Evolutionary conservation across 2,888 invertebrate species (phyloP).

Genomic region (Podotricha telesiphe): DNA sequence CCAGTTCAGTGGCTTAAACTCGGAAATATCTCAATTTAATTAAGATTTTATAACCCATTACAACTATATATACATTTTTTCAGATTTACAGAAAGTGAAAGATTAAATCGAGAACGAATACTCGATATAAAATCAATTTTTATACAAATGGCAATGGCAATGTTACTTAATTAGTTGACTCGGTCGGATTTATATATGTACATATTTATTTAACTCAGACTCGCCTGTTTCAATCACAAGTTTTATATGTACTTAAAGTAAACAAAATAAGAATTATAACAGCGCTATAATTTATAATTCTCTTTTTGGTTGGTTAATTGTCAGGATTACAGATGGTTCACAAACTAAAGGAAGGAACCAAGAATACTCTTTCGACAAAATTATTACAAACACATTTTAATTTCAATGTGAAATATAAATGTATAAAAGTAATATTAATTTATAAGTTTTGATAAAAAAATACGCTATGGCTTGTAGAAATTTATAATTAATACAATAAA

Average conservation of each 20-base stretch:
- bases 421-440: not conserved
- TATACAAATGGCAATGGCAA: conserved; percentile 56
- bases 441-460: not conserved
- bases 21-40: conserved; percentile 81
- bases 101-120: conserved; percentile 45
- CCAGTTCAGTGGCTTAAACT: conserved; percentile 81
- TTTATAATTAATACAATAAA: too few species aligned
- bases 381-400: not conserved
- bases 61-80: conserved; percentile 65
- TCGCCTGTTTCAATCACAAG: conserved; percentile 20
- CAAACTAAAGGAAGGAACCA: not conserved
- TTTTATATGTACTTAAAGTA: conserved; percentile 10
- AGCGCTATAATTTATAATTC: not conserved
- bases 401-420: not conserved
- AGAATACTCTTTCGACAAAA: not conserved
- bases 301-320: conserved; percentile 9
- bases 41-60: conserved; percentile 77
- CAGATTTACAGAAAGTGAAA: conserved; percentile 63
- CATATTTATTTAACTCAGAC: conserved; percentile 30
- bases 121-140: conserved; percentile 43
- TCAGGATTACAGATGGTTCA: not conserved
- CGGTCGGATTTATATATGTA: conserved; percentile 51
- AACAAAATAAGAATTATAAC: not conserved
- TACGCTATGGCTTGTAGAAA: not conserved
- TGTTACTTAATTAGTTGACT: conserved; percentile 54